Percentiles rank a stretch among this genome's conserved stretches.
Conservation (phyloP, 2,888 invertebrate genomes). For the Tetragonula carbonaria region DNA sequence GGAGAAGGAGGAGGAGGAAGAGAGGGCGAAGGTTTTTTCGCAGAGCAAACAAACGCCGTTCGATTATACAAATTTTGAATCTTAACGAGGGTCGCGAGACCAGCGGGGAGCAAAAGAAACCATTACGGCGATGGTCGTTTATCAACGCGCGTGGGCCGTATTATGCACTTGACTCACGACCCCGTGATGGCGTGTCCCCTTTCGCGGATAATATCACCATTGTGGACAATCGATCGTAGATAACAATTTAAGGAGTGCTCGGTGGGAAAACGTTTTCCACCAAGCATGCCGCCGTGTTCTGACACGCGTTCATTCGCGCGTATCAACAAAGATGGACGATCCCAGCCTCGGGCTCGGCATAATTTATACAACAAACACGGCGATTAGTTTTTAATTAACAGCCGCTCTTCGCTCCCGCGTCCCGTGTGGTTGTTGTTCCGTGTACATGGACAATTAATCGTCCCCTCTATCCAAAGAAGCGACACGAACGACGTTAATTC, state of each 20-base stretch:
- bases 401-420: not conserved
- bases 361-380: constrained; percentile 39
- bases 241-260: constrained; percentile 55
- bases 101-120: constrained; percentile 38
- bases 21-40: constrained; percentile 2
- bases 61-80: constrained; percentile 62
- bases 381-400: constrained; percentile 46
- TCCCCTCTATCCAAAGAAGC: not conserved
- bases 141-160: constrained; percentile 56
- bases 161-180: constrained; percentile 64
- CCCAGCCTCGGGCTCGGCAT: not conserved
- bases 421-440: not conserved
- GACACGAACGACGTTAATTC: not conserved
- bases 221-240: constrained; percentile 62
- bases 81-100: constrained; percentile 52
- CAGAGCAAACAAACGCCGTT: constrained; percentile 40
- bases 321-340: constrained; percentile 32
- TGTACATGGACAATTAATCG: constrained; percentile 14
- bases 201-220: constrained; percentile 61
- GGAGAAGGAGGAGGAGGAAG: not conserved
- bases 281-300: constrained; percentile 13
- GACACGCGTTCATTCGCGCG: constrained; percentile 27
- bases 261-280: constrained; percentile 27
- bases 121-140: constrained; percentile 57
- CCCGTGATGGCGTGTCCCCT: constrained; percentile 48